phyloP scores from a whole-genome alignment of 2,113 vertebrate genomes.

The Entelurus aequoreus region DNA sequence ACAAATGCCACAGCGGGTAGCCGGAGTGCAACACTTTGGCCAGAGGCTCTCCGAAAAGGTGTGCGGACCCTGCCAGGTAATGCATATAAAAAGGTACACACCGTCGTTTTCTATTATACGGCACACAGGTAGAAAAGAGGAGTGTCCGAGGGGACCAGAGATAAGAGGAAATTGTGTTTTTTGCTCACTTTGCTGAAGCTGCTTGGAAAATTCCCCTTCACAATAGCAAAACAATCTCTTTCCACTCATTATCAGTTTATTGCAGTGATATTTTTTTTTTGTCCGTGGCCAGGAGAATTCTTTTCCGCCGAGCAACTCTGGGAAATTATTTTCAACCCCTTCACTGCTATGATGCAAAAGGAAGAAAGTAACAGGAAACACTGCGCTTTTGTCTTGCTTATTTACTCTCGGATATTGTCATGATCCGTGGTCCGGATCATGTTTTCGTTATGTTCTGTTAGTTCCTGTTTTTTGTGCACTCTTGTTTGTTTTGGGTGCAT shows the following conservation, averaged over 20 bases:
- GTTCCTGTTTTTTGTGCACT: too few relatives aligned
- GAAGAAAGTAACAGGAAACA: not conserved
- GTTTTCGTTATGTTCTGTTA: too few relatives aligned
- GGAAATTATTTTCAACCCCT: slow-evolving; percentile 13
- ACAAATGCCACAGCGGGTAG: not conserved
- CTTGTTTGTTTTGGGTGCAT: too few relatives aligned
- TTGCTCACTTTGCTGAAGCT: slow-evolving; percentile 24
- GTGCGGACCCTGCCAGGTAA: slow-evolving; percentile 30
- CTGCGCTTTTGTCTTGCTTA: slow-evolving; percentile 9
- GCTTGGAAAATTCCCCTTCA: slow-evolving; percentile 30
- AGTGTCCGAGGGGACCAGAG: slow-evolving; percentile 3
- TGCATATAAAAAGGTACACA: slow-evolving; percentile 23
- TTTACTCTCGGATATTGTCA: not conserved
- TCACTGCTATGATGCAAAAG: slow-evolving; percentile 7
- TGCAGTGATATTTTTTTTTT: slow-evolving; percentile 25
- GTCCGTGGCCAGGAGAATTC: slow-evolving; percentile 21
- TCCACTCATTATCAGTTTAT: slow-evolving; percentile 37
- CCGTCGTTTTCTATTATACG: slow-evolving; percentile 6
- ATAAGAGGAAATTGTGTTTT: slow-evolving; percentile 33
- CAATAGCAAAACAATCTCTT: slow-evolving; percentile 17
- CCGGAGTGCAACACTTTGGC: slow-evolving; percentile 10
- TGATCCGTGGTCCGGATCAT: too few relatives aligned
- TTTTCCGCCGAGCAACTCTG: slow-evolving; percentile 5
- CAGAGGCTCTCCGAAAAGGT: slow-evolving; percentile 17
- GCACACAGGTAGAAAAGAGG: slow-evolving; percentile 32